These are phyloP conservation scores for Drosophila takahashii DNA, from an alignment of 1,140 invertebrate species.

Conservation along the genomic window DNA sequence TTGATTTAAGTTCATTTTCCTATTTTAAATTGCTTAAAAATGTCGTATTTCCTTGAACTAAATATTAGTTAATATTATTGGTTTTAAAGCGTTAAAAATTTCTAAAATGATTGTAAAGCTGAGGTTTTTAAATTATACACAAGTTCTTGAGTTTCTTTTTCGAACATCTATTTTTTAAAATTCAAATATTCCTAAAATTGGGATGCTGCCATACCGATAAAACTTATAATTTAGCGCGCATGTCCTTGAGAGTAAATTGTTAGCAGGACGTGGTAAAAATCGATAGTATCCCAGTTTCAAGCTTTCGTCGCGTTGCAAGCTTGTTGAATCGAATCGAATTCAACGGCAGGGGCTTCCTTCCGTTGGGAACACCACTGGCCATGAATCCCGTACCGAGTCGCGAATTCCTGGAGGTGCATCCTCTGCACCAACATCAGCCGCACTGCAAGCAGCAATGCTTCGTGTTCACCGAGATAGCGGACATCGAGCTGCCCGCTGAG, in stretches of 20 bases:
- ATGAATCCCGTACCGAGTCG: conserved; percentile 83
- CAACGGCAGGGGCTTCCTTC: too few species aligned
- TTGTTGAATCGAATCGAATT: conserved; percentile 27
- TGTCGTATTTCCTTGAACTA: too few species aligned
- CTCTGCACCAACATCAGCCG: conserved; percentile 79
- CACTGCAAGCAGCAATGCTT: conserved; percentile 84
- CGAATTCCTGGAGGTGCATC: conserved; percentile 81
- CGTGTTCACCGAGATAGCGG: conserved; percentile 83
- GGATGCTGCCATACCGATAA: conserved; percentile 24
- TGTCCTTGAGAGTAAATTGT: conserved; percentile 18
- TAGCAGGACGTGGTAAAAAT: conserved; percentile 23
- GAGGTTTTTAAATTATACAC: neutral
- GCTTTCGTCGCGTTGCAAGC: conserved; percentile 7
- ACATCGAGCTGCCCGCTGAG: conserved; percentile 82
- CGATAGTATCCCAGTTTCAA: conserved; percentile 31
- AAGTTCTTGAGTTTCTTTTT: too few species aligned
- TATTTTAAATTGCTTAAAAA: too few species aligned
- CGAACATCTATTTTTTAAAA: neutral
- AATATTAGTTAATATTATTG: too few species aligned
- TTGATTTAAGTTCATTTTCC: too few species aligned
- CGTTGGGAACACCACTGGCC: conserved; percentile 3
- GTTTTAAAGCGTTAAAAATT: neutral
- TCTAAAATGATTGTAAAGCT: neutral
- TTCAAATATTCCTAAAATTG: neutral
- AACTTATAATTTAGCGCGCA: conserved; percentile 15